These are phyloP conservation scores for Myathropa florea DNA, from an alignment of 2,888 invertebrate genomes.

Conservation along the genomic window DNA sequence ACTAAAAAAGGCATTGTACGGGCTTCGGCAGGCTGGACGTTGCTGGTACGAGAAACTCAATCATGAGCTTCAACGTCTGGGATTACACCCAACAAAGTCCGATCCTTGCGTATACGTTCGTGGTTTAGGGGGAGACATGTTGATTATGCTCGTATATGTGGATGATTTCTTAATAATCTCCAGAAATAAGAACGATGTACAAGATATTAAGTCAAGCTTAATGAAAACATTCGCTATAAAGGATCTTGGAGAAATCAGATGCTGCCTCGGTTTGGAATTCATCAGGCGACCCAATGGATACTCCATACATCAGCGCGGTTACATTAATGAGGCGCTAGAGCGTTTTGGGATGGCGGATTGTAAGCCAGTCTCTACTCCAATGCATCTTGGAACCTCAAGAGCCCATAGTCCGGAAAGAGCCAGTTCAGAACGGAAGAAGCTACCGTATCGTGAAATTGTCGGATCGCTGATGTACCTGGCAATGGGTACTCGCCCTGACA, in stretches of 20 bases:
- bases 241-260: conserved; percentile 3
- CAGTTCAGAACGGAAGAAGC: no score
- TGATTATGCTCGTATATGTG: conserved; percentile 11
- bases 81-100: no score
- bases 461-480: conserved; percentile 12
- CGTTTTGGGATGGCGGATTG: conserved; percentile 6
- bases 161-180: not conserved
- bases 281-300: not conserved
- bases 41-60: conserved; percentile 12
- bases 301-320: no score
- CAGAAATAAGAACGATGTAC: not conserved
- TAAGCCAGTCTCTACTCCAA: not conserved
- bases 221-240: not conserved
- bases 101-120: no score
- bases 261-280: conserved; percentile 13
- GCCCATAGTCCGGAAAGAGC: no score
- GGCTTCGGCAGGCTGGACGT: conserved; percentile 3
- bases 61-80: not conserved
- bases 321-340: not conserved
- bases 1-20: conserved; percentile 9
- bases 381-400: not conserved
- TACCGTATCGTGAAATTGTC: no score
- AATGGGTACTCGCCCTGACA: conserved; percentile 13
- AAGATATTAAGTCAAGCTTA: not conserved
- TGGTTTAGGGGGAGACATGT: conserved; percentile 19